Percentiles rank a stretch among this genome's conserved stretches.
These are phyloP conservation scores for Synanceia verrucosa DNA, from an alignment of 2,797 vertebrate species.

Conservation along the genomic window DNA sequence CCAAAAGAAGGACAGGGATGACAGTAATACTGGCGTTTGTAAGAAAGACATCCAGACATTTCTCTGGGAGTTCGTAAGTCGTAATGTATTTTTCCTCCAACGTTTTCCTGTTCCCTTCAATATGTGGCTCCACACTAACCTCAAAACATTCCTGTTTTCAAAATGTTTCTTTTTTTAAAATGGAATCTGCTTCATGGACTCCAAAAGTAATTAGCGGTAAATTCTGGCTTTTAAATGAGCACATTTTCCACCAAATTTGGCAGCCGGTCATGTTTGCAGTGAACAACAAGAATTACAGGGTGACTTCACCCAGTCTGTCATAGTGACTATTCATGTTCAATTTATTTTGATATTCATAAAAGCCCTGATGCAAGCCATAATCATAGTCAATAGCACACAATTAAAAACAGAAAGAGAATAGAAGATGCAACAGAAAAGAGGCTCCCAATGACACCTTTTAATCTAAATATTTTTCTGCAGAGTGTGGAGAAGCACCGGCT, in stretches of 20 bases:
- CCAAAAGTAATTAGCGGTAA: slow-evolving; percentile 17
- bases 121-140: slow-evolving; percentile 29
- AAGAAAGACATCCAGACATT: background rate
- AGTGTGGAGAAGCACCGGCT: slow-evolving; percentile 45
- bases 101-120: slow-evolving; percentile 8
- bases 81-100: background rate
- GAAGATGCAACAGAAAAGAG: slow-evolving; percentile 1
- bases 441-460: slow-evolving; percentile 15
- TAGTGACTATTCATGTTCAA: background rate
- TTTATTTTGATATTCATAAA: slow-evolving; percentile 40
- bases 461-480: slow-evolving; percentile 21
- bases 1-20: background rate
- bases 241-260: slow-evolving; percentile 18
- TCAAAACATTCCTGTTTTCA: slow-evolving; percentile 29
- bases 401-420: slow-evolving; percentile 19
- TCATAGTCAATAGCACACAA: slow-evolving; percentile 1
- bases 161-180: slow-evolving; percentile 31
- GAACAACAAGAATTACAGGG: slow-evolving; percentile 8
- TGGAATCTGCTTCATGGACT: slow-evolving; percentile 20
- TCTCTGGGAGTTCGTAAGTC: background rate
- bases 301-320: slow-evolving; percentile 9
- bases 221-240: slow-evolving; percentile 26
- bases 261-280: slow-evolving; percentile 1
- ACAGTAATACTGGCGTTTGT: too few relatives aligned
- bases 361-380: slow-evolving; percentile 15